A percentile compares a stretch with the other conserved stretches of the same genome.
These are phyloP conservation scores for Drosophila yooni DNA, from an alignment of 2,888 invertebrate species.

Conservation along the genomic window DNA sequence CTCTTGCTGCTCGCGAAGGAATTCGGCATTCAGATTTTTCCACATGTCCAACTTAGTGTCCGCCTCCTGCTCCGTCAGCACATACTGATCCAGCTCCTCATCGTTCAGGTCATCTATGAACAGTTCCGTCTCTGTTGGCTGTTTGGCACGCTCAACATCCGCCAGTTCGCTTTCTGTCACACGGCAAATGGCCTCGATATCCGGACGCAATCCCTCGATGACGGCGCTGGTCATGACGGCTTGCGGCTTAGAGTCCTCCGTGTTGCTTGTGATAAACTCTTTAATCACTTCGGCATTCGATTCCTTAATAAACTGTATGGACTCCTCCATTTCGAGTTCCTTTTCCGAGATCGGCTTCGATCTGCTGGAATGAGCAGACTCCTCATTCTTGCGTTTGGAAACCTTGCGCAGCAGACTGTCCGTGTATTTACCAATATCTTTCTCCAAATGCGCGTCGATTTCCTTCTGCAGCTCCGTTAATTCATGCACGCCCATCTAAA, in stretches of 20 bases:
- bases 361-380: slow-evolving; percentile 7
- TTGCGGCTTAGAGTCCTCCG: slow-evolving; percentile 50
- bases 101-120: slow-evolving; percentile 93
- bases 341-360: slow-evolving; percentile 49
- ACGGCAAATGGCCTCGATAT: slow-evolving; percentile 92
- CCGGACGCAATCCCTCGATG: slow-evolving; percentile 87
- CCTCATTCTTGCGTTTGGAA: slow-evolving; percentile 25
- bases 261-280: slow-evolving; percentile 82
- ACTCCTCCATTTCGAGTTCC: slow-evolving; percentile 84
- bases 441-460: slow-evolving; percentile 93
- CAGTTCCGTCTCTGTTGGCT: slow-evolving; percentile 83
- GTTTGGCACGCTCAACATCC: slow-evolving; percentile 84
- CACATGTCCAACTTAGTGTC: slow-evolving; percentile 93
- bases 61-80: slow-evolving; percentile 92
- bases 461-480: slow-evolving; percentile 92
- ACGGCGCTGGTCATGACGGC: slow-evolving; percentile 46
- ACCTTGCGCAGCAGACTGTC: slow-evolving; percentile 60
- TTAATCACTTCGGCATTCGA: slow-evolving; percentile 85
- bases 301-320: slow-evolving; percentile 85
- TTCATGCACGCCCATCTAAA: slow-evolving; percentile 87
- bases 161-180: slow-evolving; percentile 85
- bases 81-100: slow-evolving; percentile 94
- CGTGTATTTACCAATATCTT: slow-evolving; percentile 86
- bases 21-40: slow-evolving; percentile 94
- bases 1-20: slow-evolving; percentile 93